Evolutionary conservation across 1,140 invertebrate genomes (phyloP).

Genomic region (Zaprionus tsacasi): DNA sequence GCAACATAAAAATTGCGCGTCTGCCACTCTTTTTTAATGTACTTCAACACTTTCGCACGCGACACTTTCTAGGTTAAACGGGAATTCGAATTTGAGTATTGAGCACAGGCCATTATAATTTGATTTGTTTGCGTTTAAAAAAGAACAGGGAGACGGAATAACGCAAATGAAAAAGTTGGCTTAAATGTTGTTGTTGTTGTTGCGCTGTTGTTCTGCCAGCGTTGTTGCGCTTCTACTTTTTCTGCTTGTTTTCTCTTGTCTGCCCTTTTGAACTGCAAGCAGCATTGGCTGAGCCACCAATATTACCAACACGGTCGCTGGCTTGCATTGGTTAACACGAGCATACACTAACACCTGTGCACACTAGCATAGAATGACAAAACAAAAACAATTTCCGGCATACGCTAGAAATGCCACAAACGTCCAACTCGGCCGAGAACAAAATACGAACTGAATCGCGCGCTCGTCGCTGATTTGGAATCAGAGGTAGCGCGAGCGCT

Average conservation of each 20-base stretch:
- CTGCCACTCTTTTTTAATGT: slow-evolving; percentile 42
- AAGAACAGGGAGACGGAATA: slow-evolving; percentile 41
- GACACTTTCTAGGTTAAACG: slow-evolving; percentile 78
- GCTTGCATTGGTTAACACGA: slow-evolving; percentile 63
- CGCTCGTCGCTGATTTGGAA: slow-evolving; percentile 45
- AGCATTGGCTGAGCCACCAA: slow-evolving; percentile 53
- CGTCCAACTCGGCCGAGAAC: slow-evolving; percentile 51
- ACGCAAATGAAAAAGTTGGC: slow-evolving; percentile 37
- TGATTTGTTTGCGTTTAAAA: slow-evolving; percentile 49
- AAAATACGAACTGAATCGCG: slow-evolving; percentile 51
- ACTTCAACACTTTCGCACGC: slow-evolving; percentile 78
- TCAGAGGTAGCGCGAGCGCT: slow-evolving; percentile 42
- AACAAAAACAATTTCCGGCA: slow-evolving; percentile 47
- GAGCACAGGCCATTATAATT: slow-evolving; percentile 67
- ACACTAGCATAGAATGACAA: slow-evolving; percentile 50
- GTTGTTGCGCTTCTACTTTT: slow-evolving; percentile 36
- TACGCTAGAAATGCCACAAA: slow-evolving; percentile 15
- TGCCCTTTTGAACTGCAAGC: slow-evolving; percentile 65
- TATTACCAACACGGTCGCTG: slow-evolving; percentile 29
- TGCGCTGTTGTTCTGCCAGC: slow-evolving; percentile 12
- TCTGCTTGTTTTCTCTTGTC: slow-evolving; percentile 23
- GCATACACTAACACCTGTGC: slow-evolving; percentile 46
- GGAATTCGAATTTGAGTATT: slow-evolving; percentile 59
- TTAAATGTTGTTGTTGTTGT: slow-evolving; percentile 38
- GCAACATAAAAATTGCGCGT: slow-evolving; percentile 39